Evolutionary conservation across 2,888 invertebrate genomes (phyloP).

Genomic region (Pterobdella sp.): DNA sequence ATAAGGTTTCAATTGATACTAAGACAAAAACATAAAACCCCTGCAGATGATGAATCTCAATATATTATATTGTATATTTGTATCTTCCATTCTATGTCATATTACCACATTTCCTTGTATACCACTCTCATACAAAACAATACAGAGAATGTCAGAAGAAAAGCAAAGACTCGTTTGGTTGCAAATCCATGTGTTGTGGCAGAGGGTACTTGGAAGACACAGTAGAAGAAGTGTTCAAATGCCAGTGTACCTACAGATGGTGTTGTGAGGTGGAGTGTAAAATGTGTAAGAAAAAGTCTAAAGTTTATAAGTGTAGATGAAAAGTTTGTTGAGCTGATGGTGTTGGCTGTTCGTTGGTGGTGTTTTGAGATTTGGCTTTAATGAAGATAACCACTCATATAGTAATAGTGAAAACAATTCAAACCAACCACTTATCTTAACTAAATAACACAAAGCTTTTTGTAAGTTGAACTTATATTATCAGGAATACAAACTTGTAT

Average conservation of each 20-base stretch:
- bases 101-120: background rate
- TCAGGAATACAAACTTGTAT: too few species aligned
- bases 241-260: slow-evolving; percentile 76
- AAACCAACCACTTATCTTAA: too few species aligned
- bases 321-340: background rate
- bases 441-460: too few species aligned
- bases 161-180: slow-evolving; percentile 62
- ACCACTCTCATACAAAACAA: background rate
- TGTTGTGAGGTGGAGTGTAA: slow-evolving; percentile 81
- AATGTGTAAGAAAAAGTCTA: slow-evolving; percentile 64
- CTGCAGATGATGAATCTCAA: too few species aligned
- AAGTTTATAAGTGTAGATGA: slow-evolving; percentile 63
- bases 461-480: too few species aligned
- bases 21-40: too few species aligned
- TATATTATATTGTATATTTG: background rate
- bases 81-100: background rate
- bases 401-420: too few species aligned
- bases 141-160: slow-evolving; percentile 62
- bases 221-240: slow-evolving; percentile 62
- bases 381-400: too few species aligned
- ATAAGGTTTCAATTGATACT: too few species aligned
- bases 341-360: background rate
- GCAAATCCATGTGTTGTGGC: slow-evolving; percentile 74
- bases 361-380: background rate
- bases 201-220: slow-evolving; percentile 67